phyloP scores from a whole-genome alignment of 2,113 vertebrate genomes.

The Climacteris rufus region DNA sequence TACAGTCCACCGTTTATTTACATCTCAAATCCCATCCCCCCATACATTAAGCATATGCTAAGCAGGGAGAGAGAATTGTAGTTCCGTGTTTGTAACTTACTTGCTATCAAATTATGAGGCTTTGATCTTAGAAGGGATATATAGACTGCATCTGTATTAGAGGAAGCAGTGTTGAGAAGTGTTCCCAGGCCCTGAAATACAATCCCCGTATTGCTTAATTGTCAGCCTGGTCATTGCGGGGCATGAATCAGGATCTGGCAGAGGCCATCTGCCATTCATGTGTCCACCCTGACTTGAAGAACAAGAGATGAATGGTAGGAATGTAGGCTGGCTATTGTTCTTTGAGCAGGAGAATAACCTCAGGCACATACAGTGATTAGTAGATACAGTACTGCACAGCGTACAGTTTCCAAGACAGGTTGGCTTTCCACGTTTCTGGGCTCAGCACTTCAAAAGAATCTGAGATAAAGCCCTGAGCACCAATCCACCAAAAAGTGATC shows the following conservation, averaged over 20 bases:
- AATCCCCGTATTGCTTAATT: background rate
- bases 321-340: background rate
- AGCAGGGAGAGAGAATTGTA: background rate
- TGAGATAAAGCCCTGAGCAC: background rate
- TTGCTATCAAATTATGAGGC: background rate
- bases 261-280: background rate
- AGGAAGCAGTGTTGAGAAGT: background rate
- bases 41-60: background rate
- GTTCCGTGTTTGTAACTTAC: background rate
- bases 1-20: background rate
- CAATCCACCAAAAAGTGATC: background rate
- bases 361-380: background rate
- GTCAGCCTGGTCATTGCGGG: background rate
- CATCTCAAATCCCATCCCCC: background rate
- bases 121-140: background rate
- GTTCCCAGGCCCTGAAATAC: background rate
- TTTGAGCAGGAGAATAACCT: background rate
- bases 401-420: background rate
- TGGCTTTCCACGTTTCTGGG: background rate
- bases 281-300: background rate
- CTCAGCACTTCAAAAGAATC: background rate
- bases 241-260: background rate
- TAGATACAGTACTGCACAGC: background rate
- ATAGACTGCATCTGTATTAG: background rate
- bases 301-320: background rate